Conservation (phyloP, 1,140 invertebrate species). For the Diprion similis region DNA sequence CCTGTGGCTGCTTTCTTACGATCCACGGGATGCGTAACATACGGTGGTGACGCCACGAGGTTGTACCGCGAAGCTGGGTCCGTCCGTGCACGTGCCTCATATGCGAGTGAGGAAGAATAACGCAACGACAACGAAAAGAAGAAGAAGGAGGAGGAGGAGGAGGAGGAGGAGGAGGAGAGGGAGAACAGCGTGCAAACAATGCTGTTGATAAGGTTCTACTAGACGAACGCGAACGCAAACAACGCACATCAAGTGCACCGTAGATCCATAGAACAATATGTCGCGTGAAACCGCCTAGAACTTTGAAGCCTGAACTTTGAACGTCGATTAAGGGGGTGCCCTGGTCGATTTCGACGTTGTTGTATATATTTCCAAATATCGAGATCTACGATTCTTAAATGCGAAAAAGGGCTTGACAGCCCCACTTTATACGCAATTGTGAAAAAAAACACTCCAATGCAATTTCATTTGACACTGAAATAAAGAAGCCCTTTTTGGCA, state of each 20-base stretch:
- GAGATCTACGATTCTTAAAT: too few relatives aligned
- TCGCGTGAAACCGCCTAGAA: not conserved
- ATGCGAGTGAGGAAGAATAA: not conserved
- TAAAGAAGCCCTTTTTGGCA: too few relatives aligned
- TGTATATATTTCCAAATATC: too few relatives aligned
- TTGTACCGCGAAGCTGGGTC: not conserved
- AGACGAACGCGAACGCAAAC: not conserved
- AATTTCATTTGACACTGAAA: too few relatives aligned
- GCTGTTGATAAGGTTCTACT: constrained; percentile 18
- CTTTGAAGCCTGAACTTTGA: constrained; percentile 1
- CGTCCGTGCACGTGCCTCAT: not conserved
- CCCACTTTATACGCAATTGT: too few relatives aligned
- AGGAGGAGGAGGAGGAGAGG: not conserved
- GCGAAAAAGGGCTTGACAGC: too few relatives aligned
- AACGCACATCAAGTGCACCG: not conserved
- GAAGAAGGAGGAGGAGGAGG: not conserved
- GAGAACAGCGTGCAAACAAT: constrained; percentile 21
- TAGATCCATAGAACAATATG: not conserved
- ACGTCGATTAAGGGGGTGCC: not conserved
- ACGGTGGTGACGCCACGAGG: constrained; percentile 7
- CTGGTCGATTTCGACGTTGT: too few relatives aligned
- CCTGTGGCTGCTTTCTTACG: not conserved
- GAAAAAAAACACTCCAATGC: too few relatives aligned
- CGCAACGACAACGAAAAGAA: not conserved
- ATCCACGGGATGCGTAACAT: not conserved